Evolutionary conservation across 2,113 vertebrate species (phyloP), one percentile per base, ranked within the genome.

Genomic region (Chunga burmeisteri): DNA sequence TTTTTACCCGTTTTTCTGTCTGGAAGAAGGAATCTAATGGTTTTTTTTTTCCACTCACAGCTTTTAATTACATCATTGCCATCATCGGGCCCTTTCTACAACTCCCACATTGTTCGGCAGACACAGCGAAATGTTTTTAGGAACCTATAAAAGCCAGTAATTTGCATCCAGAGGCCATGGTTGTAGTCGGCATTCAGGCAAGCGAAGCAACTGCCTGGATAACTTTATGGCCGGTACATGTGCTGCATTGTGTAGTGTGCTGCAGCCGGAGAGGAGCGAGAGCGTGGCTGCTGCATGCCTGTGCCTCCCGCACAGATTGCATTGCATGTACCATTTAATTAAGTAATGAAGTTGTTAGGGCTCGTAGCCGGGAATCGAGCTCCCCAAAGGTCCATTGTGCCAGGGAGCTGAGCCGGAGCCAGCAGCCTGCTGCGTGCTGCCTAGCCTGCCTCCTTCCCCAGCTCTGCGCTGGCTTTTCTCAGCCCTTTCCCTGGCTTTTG

Each of bases 31-130:
- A 92, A 78, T 75, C 82, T 95, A 95, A 95, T 93, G 58, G 58
- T 3, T 0, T 9, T 42, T 79, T 68, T 93, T 93, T 81, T 29
- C 92, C 95, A 62, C 88, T 94, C 87, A 14, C 52, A 94, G 87
- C 89, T 95, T 97, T 97, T 96, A 94, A 94, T 96, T 91, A 68
- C 78, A 56, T 88, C 80, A 36, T 73, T 90, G 90, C 89, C 84
- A 63, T 94, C 92, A 59, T 70, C 7, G 16, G 34, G 49, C 42
- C 47, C 72, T 95, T 88, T 95, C 90, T 89, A 55, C 94, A 86
- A 78, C 86, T 94, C 96, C 88, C 53, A 93, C 88, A 92, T 91
- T 94, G 92, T 96, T 93, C 82, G 50, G 58, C 61, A 94, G 96
- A 91, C 92, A 95, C 79, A 50, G 81, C 80, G 67, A 75, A 68